Evolutionary conservation across 2,888 invertebrate species (phyloP), one percentile per base, ranked within the genome.

Genomic region (Drosophila eohydei): DNA sequence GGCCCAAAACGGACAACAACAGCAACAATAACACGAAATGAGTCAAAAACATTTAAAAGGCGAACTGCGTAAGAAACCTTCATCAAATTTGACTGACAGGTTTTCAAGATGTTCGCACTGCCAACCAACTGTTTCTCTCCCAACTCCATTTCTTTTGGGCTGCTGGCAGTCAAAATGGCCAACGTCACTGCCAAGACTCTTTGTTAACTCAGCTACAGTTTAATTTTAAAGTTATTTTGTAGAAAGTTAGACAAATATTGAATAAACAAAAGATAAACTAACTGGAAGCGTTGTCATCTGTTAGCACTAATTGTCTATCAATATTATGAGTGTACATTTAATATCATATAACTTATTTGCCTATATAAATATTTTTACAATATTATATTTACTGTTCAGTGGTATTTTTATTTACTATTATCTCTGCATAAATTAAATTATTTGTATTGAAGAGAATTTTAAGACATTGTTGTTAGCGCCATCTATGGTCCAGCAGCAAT

Each of bases 41-140:
- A 71, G 68, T 55, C 66, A 62, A 66, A 55, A 76, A 79, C 80
- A 78, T 86, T 79, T 81, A 89, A 89, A 86, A 89, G 81, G 80
- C 83, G 67, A 80, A 78, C 56, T 84, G 72, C 79, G 81, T 83
- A 78, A 75, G 76, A 75, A 85, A 91, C 91, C 91, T 91, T 90
- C 90, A 89, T 92, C 92, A 92, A 91, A 89, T 81, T 83, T 83
- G 89, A 88, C 84, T 87, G 92, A 92, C 92, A 92, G 92, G 91
- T 90, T 91, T 91, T 91, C 87, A 91, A 91, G 90, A 91, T 88
- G 91, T 91, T 92, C 90, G 89, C 91, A 91, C 89, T 85, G 74
- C 66, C 73, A 68, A 83, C 65, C 75, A 79, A 78, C 62, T 82
- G 71, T 67, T 79, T 66, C 61, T 41, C 55, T 52, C 48, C 59